Conservation (phyloP, 2,888 invertebrate genomes). For the Drosophila siamana region DNA sequence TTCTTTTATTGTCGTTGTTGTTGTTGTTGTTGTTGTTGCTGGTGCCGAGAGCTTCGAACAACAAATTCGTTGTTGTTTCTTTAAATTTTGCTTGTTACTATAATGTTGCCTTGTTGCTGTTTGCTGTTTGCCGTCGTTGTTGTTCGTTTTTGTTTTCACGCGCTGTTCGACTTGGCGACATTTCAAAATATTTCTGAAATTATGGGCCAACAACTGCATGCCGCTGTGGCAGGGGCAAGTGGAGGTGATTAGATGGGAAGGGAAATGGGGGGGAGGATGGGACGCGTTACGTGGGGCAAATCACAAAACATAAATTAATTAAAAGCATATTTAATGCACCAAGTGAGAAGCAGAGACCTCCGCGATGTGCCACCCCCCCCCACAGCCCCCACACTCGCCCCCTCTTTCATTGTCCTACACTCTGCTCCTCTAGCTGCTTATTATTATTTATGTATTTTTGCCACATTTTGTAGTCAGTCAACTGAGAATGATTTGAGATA, state of each 20-base stretch:
- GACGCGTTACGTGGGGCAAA: conserved; percentile 24
- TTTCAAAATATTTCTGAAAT: conserved; percentile 73
- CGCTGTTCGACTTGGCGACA: conserved; percentile 74
- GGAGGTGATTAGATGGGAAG: neutral
- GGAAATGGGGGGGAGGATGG: neutral
- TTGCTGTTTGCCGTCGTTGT: conserved; percentile 8
- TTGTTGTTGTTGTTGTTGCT: conserved; percentile 20
- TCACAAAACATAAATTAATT: conserved; percentile 65
- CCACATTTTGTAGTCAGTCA: conserved; percentile 57
- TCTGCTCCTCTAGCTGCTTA: neutral
- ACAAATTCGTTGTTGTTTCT: conserved; percentile 40
- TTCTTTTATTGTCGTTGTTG: conserved; percentile 25
- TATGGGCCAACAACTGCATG: conserved; percentile 72
- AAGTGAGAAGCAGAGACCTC: conserved; percentile 7
- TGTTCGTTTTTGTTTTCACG: conserved; percentile 36
- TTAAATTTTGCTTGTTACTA: conserved; percentile 26
- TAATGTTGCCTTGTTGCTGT: conserved; percentile 12
- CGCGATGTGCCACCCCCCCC: conserved; percentile 16
- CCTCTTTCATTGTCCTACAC: neutral
- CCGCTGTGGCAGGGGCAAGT: neutral
- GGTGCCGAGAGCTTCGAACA: conserved; percentile 26
- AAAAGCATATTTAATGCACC: conserved; percentile 54
- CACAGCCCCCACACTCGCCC: no score
- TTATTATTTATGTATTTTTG: conserved; percentile 66
- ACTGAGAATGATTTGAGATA: conserved; percentile 54